Base-by-base conservation (phyloP, 1,140 invertebrate species). In the Hirudo medicinalis region DNA sequence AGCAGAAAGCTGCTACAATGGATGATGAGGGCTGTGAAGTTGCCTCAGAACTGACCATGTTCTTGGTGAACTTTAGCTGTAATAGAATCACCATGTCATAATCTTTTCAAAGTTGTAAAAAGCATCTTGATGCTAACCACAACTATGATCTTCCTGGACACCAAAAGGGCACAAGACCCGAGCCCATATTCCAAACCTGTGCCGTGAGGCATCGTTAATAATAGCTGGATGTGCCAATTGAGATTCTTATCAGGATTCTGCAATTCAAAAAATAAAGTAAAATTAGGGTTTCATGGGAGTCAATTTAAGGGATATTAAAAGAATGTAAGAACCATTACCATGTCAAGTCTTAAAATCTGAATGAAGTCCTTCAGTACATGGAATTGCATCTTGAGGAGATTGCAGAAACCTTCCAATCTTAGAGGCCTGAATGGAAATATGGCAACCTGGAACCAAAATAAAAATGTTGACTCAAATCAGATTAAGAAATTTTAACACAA, bases 361-460 rank as follows among this genome's bases (percentile, higher is more conserved):
- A 96, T 87, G 77, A 94, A 91, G 80, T 96, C 91, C 78, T 92
- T 91, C 6, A 96, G 85, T 25, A 94, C 89, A 75, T 89, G 88
- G 8, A 86, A 86, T 15, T 91, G 91, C 71, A 90, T 87, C 76
- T 88, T 90, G 70, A 95, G 83, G 78, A 92, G 87, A 67, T 87
- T 86, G 70, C 87, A 87, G 82, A 94, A 94, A 20, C 90, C 89
- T 75, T 87, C 87, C 72, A 96, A 82, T 2, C 90, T 87, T 76
- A 91, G 92, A 0, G 90, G 90, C 77, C 93, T 91, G 82, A 90
- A 96, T 0, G 93, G 93, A 86, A 86, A 67, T 87, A 90, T 73
- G 8, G 79, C 80, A 71, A 83, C 81, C 81, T 83, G 67, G 11
- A 74, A 76, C 36, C 29, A 20, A 40, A 22, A 63, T 20, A 17